phyloP scores from a whole-genome alignment of 2,888 invertebrate genomes.

The Volucella zonaria region DNA sequence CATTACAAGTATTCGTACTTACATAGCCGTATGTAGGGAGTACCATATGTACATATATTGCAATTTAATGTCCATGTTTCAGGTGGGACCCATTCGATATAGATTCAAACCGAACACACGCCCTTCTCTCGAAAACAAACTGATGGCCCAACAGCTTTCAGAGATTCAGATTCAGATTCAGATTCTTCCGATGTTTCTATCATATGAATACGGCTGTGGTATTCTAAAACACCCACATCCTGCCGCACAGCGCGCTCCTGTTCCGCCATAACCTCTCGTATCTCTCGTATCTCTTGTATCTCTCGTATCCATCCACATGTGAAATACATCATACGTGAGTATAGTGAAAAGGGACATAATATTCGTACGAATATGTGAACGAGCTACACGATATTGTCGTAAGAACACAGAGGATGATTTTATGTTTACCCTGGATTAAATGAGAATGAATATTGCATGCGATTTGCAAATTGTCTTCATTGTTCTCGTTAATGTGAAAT shows the following conservation, averaged over 20 bases:
- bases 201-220: not conserved
- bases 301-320: slow-evolving; percentile 4
- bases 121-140: slow-evolving; percentile 3
- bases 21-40: too few relatives aligned
- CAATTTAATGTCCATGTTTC: slow-evolving; percentile 56
- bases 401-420: slow-evolving; percentile 73
- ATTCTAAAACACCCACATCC: slow-evolving; percentile 39
- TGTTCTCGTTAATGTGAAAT: slow-evolving; percentile 74
- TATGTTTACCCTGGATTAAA: slow-evolving; percentile 74
- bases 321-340: slow-evolving; percentile 43
- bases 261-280: not conserved
- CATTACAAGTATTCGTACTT: slow-evolving; percentile 15
- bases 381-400: slow-evolving; percentile 69
- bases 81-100: slow-evolving; percentile 52
- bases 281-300: slow-evolving; percentile 7
- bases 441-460: slow-evolving; percentile 74
- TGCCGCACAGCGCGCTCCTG: not conserved
- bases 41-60: slow-evolving; percentile 58
- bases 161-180: slow-evolving; percentile 18
- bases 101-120: slow-evolving; percentile 7
- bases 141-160: slow-evolving; percentile 2
- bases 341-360: slow-evolving; percentile 54
- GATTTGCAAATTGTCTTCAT: slow-evolving; percentile 74
- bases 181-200: slow-evolving; percentile 25
- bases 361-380: slow-evolving; percentile 41